These are phyloP conservation scores for Paratrypauchen microcephalus DNA, from an alignment of 2,797 vertebrate species.

Conservation along the genomic window DNA sequence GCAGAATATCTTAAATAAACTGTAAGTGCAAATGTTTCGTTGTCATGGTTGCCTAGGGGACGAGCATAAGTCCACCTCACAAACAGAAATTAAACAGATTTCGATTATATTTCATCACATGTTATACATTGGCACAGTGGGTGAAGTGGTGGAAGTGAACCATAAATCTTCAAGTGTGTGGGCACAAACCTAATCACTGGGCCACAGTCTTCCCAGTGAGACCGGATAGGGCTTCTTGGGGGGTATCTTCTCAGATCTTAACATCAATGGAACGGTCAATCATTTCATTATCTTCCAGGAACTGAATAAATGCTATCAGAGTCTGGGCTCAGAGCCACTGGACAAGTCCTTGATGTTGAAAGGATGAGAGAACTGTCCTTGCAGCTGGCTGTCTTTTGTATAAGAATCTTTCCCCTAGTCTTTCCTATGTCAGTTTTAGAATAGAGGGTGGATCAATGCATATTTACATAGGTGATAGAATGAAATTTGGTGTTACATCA, in stretches of 20 bases:
- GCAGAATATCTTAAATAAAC: no score
- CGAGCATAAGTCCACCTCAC: no score
- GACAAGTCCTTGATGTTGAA: not conserved
- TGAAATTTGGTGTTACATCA: no score
- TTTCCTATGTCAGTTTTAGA: not conserved
- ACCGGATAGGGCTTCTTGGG: no score
- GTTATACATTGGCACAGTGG: not conserved
- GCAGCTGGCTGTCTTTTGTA: not conserved
- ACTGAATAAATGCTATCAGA: not conserved
- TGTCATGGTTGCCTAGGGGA: no score
- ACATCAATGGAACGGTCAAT: not conserved
- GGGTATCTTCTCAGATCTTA: not conserved
- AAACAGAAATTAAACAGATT: no score
- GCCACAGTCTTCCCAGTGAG: not conserved
- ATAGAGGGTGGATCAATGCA: no score
- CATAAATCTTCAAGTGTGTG: not conserved
- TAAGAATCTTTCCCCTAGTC: not conserved
- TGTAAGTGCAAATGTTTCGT: no score
- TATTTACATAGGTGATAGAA: no score
- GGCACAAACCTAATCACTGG: not conserved
- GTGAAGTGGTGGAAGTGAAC: not conserved
- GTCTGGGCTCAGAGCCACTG: not conserved
- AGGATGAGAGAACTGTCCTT: not conserved
- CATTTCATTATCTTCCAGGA: not conserved
- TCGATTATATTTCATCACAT: not conserved